phyloP scores from a whole-genome alignment of 2,797 vertebrate genomes.

The Pogonophryne albipinna region DNA sequence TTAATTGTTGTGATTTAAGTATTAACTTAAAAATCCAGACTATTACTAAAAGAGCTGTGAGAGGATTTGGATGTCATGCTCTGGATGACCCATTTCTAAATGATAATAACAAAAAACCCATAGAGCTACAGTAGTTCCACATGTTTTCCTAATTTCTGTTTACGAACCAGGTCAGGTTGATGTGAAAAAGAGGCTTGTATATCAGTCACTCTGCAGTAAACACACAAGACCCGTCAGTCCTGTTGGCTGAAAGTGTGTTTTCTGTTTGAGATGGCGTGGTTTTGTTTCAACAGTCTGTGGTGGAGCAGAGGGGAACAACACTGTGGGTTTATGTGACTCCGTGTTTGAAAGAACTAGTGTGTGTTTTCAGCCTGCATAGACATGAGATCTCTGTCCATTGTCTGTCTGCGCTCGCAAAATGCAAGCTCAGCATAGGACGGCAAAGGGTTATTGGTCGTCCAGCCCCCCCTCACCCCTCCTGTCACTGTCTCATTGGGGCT shows the following conservation, averaged over 20 bases:
- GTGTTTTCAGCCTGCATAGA: conserved; percentile 71
- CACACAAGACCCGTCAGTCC: not conserved
- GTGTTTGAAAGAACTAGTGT: conserved; percentile 6
- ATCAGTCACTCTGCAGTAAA: not conserved
- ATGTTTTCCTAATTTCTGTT: not conserved
- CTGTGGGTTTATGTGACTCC: conserved; percentile 41
- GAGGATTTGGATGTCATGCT: not conserved
- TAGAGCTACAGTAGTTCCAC: not conserved
- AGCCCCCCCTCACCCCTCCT: conserved; percentile 36
- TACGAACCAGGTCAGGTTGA: not conserved
- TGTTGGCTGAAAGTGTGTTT: not conserved
- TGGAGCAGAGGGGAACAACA: conserved; percentile 43
- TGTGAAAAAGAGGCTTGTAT: not conserved
- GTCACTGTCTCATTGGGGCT: conserved; percentile 45
- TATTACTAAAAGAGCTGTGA: not conserved
- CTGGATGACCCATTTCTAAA: not conserved
- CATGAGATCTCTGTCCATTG: conserved; percentile 80
- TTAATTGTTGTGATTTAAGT: not conserved
- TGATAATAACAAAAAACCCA: not conserved
- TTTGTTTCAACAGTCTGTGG: conserved; percentile 21
- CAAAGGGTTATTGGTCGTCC: conserved; percentile 51
- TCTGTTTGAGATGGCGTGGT: conserved; percentile 6
- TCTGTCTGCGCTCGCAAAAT: conserved; percentile 70
- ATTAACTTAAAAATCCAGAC: not conserved
- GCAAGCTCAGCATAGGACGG: conserved; percentile 79